These are phyloP conservation scores for Macheiramphus alcinus DNA, from an alignment of 2,113 vertebrate genomes.

Conservation along the genomic window DNA sequence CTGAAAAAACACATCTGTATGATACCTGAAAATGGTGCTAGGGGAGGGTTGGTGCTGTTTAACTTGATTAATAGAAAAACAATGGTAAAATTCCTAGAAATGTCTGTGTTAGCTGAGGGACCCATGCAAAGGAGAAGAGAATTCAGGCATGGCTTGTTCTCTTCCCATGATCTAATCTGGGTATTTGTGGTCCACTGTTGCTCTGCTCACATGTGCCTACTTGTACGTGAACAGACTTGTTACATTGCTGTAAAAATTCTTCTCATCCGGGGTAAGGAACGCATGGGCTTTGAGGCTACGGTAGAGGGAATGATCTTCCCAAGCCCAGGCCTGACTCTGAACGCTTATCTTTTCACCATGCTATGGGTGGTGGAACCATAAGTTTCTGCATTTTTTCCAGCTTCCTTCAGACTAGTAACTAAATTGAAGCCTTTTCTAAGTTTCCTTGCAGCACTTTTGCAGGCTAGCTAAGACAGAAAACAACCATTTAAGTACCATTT, in stretches of 20 bases:
- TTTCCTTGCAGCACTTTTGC: not conserved
- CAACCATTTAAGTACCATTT: not conserved
- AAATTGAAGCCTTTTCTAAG: not conserved
- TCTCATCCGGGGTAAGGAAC: accelerated
- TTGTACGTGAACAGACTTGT: accelerated
- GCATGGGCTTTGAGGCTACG: not conserved
- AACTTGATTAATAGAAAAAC: not conserved
- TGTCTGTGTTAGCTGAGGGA: not conserved
- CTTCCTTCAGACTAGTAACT: not conserved
- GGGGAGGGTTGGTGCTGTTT: not conserved
- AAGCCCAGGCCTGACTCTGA: not conserved
- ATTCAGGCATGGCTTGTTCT: not conserved
- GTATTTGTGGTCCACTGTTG: not conserved
- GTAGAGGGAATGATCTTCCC: not conserved
- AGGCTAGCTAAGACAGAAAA: not conserved
- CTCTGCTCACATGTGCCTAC: not conserved
- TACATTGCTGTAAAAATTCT: not conserved
- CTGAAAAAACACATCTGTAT: not conserved
- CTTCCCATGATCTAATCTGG: not conserved
- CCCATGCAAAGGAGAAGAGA: not conserved
- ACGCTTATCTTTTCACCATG: not conserved
- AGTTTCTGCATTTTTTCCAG: not conserved
- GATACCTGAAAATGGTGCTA: not conserved
- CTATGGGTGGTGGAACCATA: not conserved
- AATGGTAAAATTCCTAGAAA: not conserved